Base-by-base conservation (phyloP, 2,797 vertebrate species). In the Chelonia mydas region DNA sequence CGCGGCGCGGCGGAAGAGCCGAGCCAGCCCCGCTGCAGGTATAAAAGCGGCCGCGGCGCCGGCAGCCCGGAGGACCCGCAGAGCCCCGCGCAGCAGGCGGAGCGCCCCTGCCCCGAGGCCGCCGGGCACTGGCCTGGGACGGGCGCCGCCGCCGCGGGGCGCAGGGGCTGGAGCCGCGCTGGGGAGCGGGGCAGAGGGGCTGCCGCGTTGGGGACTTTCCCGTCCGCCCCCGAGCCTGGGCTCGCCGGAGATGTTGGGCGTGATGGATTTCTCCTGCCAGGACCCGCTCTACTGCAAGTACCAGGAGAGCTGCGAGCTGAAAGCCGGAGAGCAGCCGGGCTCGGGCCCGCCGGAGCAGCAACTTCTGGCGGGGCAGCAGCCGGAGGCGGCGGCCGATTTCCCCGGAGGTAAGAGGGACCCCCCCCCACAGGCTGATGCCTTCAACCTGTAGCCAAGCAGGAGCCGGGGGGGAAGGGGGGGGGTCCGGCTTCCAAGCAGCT, bases 1-100 rank as follows among this genome's bases (percentile, higher is more conserved):
- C 99, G 99, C 99, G 99, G 99, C 99, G 99, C 98, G 98, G 98
- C 99, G 99, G 99, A 99, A 99, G 99, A 98, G 98, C 98, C 97
- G 94, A 97, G 98, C 98, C 98, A 98, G 98, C 98, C 98, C 97
- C 98, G 97, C 96, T 97, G 98, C 98, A 97, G 98, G 98, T 99
- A 99, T 99, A 99, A 98, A 99, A 99, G 98, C 97, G 96, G 97
- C 96, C 96, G 98, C 94, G 86, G 96, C 93, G 74, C 89, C 82
- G 91, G 45, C 31, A 93, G 90, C 93, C 50, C 89, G 92, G 79
- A 80, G 89, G 84, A 49, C 77, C 89, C 68, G 83, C 95, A 31
- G 10, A 91, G 90, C 55, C 91, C n/a, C 41, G 74, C 49, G 90
- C 68, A 51, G 1, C 85, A 83, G 83, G 53, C 37, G 28, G 53